phyloP scores from a whole-genome alignment of 2,113 vertebrate species.

The Pantherophis guttatus region DNA sequence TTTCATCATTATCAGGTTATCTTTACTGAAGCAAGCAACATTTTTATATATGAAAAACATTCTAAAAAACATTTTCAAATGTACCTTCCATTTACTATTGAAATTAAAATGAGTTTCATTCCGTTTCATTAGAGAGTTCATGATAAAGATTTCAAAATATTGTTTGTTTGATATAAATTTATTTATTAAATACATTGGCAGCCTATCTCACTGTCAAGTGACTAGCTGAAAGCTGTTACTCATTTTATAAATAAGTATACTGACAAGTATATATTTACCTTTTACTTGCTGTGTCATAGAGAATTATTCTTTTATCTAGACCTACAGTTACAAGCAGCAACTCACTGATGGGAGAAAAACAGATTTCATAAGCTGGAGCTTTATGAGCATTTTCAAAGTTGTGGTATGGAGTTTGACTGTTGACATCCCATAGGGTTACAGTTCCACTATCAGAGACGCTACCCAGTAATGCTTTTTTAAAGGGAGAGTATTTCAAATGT shows the following conservation, averaged over 20 bases:
- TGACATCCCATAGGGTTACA: slow-evolving; percentile 92
- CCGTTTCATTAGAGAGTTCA: background rate
- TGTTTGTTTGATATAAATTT: background rate
- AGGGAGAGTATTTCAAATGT: slow-evolving; percentile 84
- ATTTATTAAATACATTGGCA: background rate
- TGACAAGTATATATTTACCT: slow-evolving; percentile 75
- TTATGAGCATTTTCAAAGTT: slow-evolving; percentile 87
- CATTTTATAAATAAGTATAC: background rate
- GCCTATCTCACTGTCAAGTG: background rate
- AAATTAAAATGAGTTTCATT: background rate
- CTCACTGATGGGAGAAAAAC: slow-evolving; percentile 93
- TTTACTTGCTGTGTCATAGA: slow-evolving; percentile 93
- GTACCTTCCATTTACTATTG: background rate
- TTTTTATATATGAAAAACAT: background rate
- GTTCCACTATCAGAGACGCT: slow-evolving; percentile 88
- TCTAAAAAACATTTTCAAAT: background rate
- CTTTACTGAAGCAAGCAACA: background rate
- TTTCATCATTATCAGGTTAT: background rate
- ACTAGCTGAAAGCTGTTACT: background rate
- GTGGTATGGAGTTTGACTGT: slow-evolving; percentile 86
- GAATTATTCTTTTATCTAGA: slow-evolving; percentile 95
- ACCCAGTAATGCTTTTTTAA: slow-evolving; percentile 90
- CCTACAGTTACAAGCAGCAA: slow-evolving; percentile 90
- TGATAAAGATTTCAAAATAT: background rate
- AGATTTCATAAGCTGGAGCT: slow-evolving; percentile 88